phyloP scores from a whole-genome alignment of 2,113 vertebrate genomes.

The Suricata suricatta region DNA sequence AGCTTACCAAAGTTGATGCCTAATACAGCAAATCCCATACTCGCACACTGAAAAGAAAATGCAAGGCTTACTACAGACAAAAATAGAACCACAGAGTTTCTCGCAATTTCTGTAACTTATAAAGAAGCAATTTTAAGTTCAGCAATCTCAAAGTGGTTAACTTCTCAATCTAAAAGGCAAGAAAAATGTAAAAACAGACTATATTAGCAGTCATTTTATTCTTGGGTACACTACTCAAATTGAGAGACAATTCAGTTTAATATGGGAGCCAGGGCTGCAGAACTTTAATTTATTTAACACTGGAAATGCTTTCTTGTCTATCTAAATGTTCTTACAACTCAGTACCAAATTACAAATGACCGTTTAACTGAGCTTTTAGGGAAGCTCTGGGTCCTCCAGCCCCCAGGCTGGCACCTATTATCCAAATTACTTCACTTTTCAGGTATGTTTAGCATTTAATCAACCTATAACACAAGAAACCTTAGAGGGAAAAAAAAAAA shows the following conservation, averaged over 20 bases:
- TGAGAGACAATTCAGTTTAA: slow-evolving; percentile 51
- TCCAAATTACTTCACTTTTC: slow-evolving; percentile 61
- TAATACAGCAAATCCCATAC: slow-evolving; percentile 55
- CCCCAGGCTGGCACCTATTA: slow-evolving; percentile 47
- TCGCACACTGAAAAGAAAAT: slow-evolving; percentile 55
- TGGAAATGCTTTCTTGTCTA: slow-evolving; percentile 58
- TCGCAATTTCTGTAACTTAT: slow-evolving; percentile 50
- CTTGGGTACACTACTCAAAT: slow-evolving; percentile 39
- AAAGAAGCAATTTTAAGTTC: slow-evolving; percentile 51
- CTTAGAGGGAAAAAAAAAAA: neutral
- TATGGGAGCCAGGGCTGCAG: neutral
- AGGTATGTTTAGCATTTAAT: slow-evolving; percentile 64
- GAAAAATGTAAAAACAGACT: slow-evolving; percentile 47
- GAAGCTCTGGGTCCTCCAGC: slow-evolving; percentile 50
- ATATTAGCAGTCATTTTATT: slow-evolving; percentile 33
- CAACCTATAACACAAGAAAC: slow-evolving; percentile 43
- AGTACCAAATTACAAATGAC: slow-evolving; percentile 58
- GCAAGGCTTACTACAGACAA: slow-evolving; percentile 33
- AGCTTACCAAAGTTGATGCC: slow-evolving; percentile 42
- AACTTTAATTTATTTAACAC: slow-evolving; percentile 57
- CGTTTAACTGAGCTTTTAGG: slow-evolving; percentile 51
- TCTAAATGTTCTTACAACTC: slow-evolving; percentile 60
- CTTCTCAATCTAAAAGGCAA: slow-evolving; percentile 32
- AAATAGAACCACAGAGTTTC: slow-evolving; percentile 58
- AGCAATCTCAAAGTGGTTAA: slow-evolving; percentile 28